Evolutionary conservation across 2,797 vertebrate species (phyloP), one percentile per base, ranked within the genome.

Genomic region (Rhadinocentrus ornatus): DNA sequence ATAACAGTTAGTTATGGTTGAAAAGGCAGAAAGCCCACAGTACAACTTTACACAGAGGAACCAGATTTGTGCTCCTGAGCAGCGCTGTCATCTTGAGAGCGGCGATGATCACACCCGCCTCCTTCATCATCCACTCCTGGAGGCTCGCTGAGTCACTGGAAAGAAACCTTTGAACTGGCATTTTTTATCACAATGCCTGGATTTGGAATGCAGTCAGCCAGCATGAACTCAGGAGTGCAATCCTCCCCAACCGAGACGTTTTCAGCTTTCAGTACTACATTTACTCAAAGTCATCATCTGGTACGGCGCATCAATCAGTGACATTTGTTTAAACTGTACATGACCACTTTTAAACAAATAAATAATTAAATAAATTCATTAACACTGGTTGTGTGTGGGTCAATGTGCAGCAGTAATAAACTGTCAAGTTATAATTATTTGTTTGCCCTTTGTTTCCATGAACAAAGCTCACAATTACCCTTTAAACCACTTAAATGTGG

Each of bases 111-210:
- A 22, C 76, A 22, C 56, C 78, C 22, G 15, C 77, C 72, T 66
- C 75, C 69, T 83, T 66, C 62, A 71, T 84, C 82, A 57, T 77
- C 75, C 58, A 39, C 81, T 62, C 60, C 75, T 59, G 46, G 32
- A 82, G 76, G 57, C 75, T 41, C 41, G 81, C 62, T 69, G 72
- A 75, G 57, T 82, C 82, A 73, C 39, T 65, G 54, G 26, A 52
- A 58, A 35, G 37, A 75, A 66, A 60, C 37, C 53, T 26, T 66
- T 66, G 35, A 44, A 7, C 41, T 20, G 56, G 29, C 15, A 4
- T n/a, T n/a, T n/a, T n/a, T n/a, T n/a, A n/a, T n/a, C n/a, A n/a
- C n/a, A n/a, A n/a, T n/a, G n/a, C n/a, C n/a, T n/a, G n/a, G n/a
- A n/a, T n/a, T n/a, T n/a, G n/a, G 11, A 37, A 66, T 6, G 35